A percentile compares a stretch with the other conserved stretches of the same genome.
These are phyloP conservation scores for Watsonalla binaria DNA, from an alignment of 2,888 invertebrate species.

Conservation along the genomic window DNA sequence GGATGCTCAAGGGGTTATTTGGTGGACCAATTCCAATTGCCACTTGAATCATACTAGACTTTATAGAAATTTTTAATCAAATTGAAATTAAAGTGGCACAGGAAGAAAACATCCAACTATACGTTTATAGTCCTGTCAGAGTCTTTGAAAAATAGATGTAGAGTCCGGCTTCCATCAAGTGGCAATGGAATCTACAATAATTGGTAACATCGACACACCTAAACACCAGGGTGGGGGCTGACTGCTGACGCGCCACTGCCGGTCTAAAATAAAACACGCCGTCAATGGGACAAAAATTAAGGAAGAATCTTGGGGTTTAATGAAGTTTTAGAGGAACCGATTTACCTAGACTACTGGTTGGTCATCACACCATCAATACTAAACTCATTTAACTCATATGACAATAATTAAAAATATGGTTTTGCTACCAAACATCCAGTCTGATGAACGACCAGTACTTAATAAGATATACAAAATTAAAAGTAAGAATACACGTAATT, in stretches of 20 bases:
- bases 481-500: too few relatives aligned
- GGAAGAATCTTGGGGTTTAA: constrained; percentile 34
- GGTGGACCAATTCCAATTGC: constrained; percentile 47
- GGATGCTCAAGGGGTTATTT: constrained; percentile 43
- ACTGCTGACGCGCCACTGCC: constrained; percentile 78
- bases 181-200: constrained; percentile 50
- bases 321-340: constrained; percentile 22
- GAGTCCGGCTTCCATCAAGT: constrained; percentile 47
- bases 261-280: constrained; percentile 78
- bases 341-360: constrained; percentile 19
- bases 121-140: too few relatives aligned
- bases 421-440: too few relatives aligned
- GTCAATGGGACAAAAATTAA: constrained; percentile 62
- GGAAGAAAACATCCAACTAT: too few relatives aligned
- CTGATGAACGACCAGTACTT: too few relatives aligned
- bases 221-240: constrained; percentile 78
- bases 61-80: background rate
- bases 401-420: too few relatives aligned
- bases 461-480: too few relatives aligned
- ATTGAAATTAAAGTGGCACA: background rate
- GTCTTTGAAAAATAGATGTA: background rate
- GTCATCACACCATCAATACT: background rate
- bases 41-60: constrained; percentile 46
- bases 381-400: background rate
- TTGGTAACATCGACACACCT: constrained; percentile 79